phyloP scores from a whole-genome alignment of 2,888 invertebrate genomes.

The Vesta saturnalis region DNA sequence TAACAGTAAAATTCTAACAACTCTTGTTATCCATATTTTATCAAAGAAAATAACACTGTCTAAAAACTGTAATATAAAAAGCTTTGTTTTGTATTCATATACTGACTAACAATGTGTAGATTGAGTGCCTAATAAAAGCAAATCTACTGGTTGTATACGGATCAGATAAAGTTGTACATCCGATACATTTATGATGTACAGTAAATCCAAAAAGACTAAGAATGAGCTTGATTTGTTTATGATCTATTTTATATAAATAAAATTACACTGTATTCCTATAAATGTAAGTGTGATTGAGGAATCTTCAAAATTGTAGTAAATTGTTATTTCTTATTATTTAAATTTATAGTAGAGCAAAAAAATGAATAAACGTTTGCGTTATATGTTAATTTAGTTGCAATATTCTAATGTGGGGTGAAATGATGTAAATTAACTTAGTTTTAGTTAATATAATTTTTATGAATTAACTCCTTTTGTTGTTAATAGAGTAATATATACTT shows the following conservation, averaged over 20 bases:
- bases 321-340: slow-evolving; percentile 1
- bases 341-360: neutral
- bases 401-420: slow-evolving; percentile 46
- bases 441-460: slow-evolving; percentile 49
- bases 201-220: neutral
- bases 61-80: no score
- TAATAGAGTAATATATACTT: slow-evolving; percentile 51
- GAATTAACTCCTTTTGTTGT: slow-evolving; percentile 50
- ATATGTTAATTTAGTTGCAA: slow-evolving; percentile 38
- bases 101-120: no score
- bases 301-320: neutral
- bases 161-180: neutral
- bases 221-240: slow-evolving; percentile 9
- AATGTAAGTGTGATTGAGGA: neutral
- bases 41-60: no score
- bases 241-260: slow-evolving; percentile 4
- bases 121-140: no score
- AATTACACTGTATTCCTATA: slow-evolving; percentile 2
- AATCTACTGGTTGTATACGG: no score
- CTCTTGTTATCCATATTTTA: no score
- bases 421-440: slow-evolving; percentile 40
- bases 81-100: no score
- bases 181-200: neutral
- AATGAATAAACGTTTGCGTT: neutral
- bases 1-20: no score